Evolutionary conservation across 2,113 vertebrate genomes (phyloP).

Genomic region (Globicephala melas): DNA sequence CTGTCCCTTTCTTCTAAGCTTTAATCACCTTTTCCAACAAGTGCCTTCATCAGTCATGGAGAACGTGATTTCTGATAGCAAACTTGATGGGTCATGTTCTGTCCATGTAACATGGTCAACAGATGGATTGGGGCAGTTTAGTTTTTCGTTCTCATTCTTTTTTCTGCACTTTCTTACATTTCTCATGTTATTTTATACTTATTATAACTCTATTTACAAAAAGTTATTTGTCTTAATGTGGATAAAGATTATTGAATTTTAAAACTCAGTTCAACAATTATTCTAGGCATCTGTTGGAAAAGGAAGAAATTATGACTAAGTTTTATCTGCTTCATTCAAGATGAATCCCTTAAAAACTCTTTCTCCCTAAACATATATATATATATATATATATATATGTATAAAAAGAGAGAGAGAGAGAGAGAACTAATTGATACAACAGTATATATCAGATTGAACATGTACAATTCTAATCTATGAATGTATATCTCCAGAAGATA

Average conservation of each 20-base stretch:
- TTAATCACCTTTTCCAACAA: background rate
- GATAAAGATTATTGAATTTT: background rate
- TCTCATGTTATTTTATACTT: background rate
- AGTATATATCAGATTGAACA: background rate
- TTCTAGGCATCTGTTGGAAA: background rate
- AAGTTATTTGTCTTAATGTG: background rate
- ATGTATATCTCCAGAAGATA: background rate
- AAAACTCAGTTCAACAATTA: background rate
- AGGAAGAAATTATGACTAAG: background rate
- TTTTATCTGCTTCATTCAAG: background rate
- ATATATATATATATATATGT: too few species aligned
- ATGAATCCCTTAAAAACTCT: background rate
- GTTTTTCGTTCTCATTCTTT: background rate
- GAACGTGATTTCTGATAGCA: background rate
- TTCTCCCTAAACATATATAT: background rate
- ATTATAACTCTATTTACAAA: background rate
- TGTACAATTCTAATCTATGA: background rate
- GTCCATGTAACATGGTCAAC: background rate
- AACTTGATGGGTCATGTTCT: too few species aligned
- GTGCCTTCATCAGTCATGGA: accelerated
- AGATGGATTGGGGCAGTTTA: accelerated
- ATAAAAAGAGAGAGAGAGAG: background rate
- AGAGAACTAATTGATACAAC: background rate
- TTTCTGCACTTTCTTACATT: background rate
- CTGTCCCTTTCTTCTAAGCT: background rate